These are phyloP conservation scores for Oscheius onirici DNA, from an alignment of 2,888 invertebrate genomes.

Conservation along the genomic window DNA sequence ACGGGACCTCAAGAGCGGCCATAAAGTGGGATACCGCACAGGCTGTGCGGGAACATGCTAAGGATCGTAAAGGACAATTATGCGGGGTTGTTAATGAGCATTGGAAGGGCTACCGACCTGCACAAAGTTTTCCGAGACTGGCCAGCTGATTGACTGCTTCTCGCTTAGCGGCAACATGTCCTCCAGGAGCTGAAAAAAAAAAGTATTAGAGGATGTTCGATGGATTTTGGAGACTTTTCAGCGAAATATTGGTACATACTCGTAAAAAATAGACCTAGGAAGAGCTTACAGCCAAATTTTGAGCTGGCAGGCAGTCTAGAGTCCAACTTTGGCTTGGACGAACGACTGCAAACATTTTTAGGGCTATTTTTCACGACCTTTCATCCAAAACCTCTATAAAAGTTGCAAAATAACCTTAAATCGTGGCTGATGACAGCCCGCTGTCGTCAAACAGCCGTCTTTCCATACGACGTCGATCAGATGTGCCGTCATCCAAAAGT, in stretches of 20 bases:
- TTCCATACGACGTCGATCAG: constrained; percentile 60
- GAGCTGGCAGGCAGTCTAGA: too few relatives aligned
- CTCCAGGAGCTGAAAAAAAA: constrained; percentile 49
- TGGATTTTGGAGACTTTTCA: too few relatives aligned
- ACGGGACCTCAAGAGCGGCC: constrained; percentile 1
- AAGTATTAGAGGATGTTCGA: too few relatives aligned
- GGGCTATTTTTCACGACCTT: constrained; percentile 7
- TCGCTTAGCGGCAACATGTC: constrained; percentile 53
- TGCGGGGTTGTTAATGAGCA: constrained; percentile 1
- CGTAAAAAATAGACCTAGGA: too few relatives aligned
- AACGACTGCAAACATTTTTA: too few relatives aligned
- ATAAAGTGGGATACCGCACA: constrained; percentile 13
- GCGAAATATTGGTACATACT: too few relatives aligned
- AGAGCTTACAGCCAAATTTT: too few relatives aligned
- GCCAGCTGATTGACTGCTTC: constrained; percentile 54
- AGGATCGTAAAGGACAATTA: constrained; percentile 26
- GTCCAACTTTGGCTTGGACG: too few relatives aligned
- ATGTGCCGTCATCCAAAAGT: constrained; percentile 66
- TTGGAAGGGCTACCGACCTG: constrained; percentile 36
- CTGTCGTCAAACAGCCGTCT: constrained; percentile 66
- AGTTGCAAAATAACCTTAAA: constrained; percentile 54
- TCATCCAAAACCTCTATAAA: neutral
- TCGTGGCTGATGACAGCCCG: constrained; percentile 60
- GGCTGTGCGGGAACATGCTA: constrained; percentile 8
- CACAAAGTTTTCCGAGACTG: constrained; percentile 55